Conservation (phyloP, 1,140 invertebrate genomes). For the Macrotrachela quadricornifera region DNA sequence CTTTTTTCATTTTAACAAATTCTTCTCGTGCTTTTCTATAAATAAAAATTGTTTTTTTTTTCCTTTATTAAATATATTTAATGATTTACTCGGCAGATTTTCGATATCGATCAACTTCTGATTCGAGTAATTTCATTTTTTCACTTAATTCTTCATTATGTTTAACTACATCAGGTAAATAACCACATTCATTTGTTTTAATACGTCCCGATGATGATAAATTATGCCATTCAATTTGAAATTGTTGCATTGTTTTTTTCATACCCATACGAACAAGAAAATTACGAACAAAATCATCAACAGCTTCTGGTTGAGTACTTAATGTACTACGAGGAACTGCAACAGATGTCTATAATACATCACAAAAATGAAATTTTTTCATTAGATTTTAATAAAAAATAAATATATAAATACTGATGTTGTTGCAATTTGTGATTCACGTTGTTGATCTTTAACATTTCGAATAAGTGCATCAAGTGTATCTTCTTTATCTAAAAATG, state of each 20-base stretch:
- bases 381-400: no score
- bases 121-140: conserved; percentile 23
- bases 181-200: conserved; percentile 19
- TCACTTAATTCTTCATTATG: conserved; percentile 24
- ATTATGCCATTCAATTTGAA: conserved; percentile 29
- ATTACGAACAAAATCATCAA: conserved; percentile 31
- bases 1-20: conserved; percentile 28
- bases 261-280: conserved; percentile 28
- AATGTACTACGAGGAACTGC: background rate
- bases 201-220: conserved; percentile 11
- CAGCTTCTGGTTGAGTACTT: conserved; percentile 5
- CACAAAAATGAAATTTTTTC: no score
- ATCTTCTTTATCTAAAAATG: conserved; percentile 7
- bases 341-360: background rate
- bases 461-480: background rate
- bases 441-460: background rate
- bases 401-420: background rate
- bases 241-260: conserved; percentile 23
- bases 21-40: conserved; percentile 28
- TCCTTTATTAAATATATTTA: background rate
- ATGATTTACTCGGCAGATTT: conserved; percentile 14
- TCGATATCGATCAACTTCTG: conserved; percentile 23
- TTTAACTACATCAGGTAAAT: conserved; percentile 27
- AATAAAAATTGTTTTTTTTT: background rate
- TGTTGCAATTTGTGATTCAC: no score